phyloP scores from a whole-genome alignment of 30 jellyfish, hydroid and myxozoan genomes.

The Hydractinia symbiolongicarpus region DNA sequence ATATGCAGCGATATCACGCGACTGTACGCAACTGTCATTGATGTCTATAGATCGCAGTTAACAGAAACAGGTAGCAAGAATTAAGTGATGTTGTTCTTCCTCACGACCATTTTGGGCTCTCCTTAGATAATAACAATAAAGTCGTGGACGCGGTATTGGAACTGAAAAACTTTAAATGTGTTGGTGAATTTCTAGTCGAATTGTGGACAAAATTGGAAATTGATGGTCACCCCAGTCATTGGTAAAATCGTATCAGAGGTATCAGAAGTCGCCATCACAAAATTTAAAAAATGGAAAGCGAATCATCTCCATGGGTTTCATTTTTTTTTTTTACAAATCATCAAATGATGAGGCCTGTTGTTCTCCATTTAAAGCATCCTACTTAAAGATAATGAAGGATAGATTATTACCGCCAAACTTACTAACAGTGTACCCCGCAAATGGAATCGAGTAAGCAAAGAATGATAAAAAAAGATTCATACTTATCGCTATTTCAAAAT shows the following conservation, averaged over 20 bases:
- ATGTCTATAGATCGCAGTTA: no score
- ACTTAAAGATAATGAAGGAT: no score
- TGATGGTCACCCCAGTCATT: slow-evolving; percentile 45
- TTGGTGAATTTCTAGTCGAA: slow-evolving; percentile 44
- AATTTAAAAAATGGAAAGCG: slow-evolving; percentile 22
- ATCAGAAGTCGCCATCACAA: slow-evolving; percentile 37
- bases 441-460: no score
- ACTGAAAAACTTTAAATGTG: slow-evolving; percentile 32
- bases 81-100: slow-evolving; percentile 53
- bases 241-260: slow-evolving; percentile 31
- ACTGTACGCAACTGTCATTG: no score
- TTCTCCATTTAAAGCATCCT: no score
- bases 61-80: slow-evolving; percentile 20
- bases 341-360: slow-evolving; percentile 18
- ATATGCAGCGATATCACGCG: no score
- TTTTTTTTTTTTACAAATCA: slow-evolving; percentile 23
- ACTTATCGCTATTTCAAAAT: no score
- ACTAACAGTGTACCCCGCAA: no score
- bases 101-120: slow-evolving; percentile 47
- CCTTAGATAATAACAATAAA: slow-evolving; percentile 39
- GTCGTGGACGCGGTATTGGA: slow-evolving; percentile 44
- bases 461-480: no score
- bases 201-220: slow-evolving; percentile 47
- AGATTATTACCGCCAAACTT: no score
- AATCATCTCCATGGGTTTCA: slow-evolving; percentile 15